Base-by-base conservation (phyloP, 2,888 invertebrate genomes). In the Ametastegia equiseti region DNA sequence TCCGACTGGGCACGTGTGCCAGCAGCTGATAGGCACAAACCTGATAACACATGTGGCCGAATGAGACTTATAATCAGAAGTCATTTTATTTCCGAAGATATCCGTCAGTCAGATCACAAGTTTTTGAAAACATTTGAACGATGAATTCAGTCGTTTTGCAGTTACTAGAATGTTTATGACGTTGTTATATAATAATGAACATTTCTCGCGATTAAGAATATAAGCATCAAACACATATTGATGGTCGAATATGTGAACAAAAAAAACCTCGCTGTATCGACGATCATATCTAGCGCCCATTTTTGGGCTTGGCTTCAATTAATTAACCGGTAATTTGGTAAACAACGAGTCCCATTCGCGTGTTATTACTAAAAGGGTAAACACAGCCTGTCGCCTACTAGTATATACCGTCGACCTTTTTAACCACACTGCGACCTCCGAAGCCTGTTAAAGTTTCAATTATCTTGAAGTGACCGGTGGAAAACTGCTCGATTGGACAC, bases 281-380 rank as follows among this genome's bases (percentile, higher is more conserved):
- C 15, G 47, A 30, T 67, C n/a, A 13, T 7, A 3, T 71, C 27
- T 47, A 75, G 9, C 30, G 45, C 42, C 30, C 33, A 7, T 13
- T 47, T 67, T 13, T 36, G 75, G 50, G 75, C 75, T 75, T 75
- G 80, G 39, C 45, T 33, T 60, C n/a, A 57, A 80, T 80, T 71
- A 80, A 80, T 42, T 54, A 57, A 45, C 60, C 39, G 45, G 39
- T 80, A 75, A 80, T 80, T 57, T 5, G 39, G 80, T 71, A 67
- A 80, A 50, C 71, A 73, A 42, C 42, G 57, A 75, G 75, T 54
- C 54, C 27, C 42, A 57, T 73, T 80, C 42, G n/a, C n/a, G 71
- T 75, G 54, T 75, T 75, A 75, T 73, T 73, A 42, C 30, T 80
- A 60, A 80, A 80, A 75, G 80, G 73, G 73, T 73, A 57, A 75